Evolutionary conservation across 2,797 vertebrate genomes (phyloP), one percentile per base, ranked within the genome.

Genomic region (Nasua narica): DNA sequence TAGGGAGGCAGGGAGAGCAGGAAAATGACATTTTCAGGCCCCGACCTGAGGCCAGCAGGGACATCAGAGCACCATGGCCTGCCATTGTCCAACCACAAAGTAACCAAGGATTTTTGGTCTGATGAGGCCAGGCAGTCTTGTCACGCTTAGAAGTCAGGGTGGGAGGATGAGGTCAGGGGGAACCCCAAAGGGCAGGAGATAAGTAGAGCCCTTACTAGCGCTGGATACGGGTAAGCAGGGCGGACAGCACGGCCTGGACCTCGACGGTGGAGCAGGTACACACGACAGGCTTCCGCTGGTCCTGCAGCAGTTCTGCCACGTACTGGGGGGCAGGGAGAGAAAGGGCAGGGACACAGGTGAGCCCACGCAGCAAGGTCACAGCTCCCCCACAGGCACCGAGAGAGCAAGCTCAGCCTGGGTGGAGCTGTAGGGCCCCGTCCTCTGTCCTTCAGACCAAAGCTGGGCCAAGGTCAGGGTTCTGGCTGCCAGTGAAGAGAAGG

Each of bases 181-280:
- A 40, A 27, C 7, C n/a, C 85, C 69, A 50, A 23, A 29, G 60
- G 23, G 69, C 27, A 35, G 48, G 40, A 74, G 88, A 35, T n/a
- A 52, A 40, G 72, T 52, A 0, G 14, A 70, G 95, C 29, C 98
- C 99, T 99, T 98, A 99, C 99, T 99, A 99, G 97, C 99, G 99
- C 99, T 99, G 99, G 97, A 99, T 99, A 94, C 99, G 99, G 32
- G 99, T 99, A 83, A 99, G 99, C 18, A 99, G 99, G 1, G 99
- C 99, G 0, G 99, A 99, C 97, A 99, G 99, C 85, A 99, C 99
- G 0, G 99, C 99, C 98, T 99, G 99, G 97, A 99, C 99, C 97
- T 99, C 99, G 0, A 99, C 99, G 1, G 99, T 97, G 0, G 99
- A 99, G 97, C 99, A 99, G 23, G 99, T 99, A 98, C 99, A 99